These are phyloP conservation scores for Epinotia ramella DNA, from an alignment of 2,888 invertebrate species.

Conservation along the genomic window DNA sequence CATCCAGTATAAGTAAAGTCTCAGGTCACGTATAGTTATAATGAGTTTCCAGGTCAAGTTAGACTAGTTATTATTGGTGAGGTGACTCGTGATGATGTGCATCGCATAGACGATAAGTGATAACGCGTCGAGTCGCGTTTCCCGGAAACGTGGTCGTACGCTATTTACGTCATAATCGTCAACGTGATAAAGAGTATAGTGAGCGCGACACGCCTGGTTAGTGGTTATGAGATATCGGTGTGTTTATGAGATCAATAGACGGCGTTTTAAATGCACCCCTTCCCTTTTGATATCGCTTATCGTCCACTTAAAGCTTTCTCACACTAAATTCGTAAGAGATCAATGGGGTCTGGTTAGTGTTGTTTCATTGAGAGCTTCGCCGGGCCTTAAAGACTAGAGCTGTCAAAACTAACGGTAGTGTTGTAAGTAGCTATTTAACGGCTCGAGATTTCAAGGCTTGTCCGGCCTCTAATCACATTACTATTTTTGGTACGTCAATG, in stretches of 20 bases:
- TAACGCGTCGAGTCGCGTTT: not conserved
- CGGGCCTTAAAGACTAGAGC: no score
- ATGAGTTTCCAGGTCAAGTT: not conserved
- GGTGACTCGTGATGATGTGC: not conserved
- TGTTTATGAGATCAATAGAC: not conserved
- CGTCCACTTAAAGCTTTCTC: not conserved
- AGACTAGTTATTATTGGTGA: not conserved
- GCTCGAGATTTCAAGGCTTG: no score
- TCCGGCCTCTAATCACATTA: no score
- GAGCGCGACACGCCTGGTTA: not conserved
- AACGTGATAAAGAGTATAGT: not conserved
- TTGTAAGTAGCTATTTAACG: no score
- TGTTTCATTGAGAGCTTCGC: no score
- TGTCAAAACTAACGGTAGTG: no score
- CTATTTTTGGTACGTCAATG: no score
- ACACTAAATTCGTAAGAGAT: no score
- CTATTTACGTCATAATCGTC: not conserved
- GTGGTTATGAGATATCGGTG: not conserved
- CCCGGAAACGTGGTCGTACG: not conserved
- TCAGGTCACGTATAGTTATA: not conserved
- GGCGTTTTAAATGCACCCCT: not conserved
- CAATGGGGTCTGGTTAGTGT: no score
- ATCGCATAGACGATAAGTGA: not conserved
- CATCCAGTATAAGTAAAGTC: not conserved
- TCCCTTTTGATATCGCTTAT: not conserved